A percentile compares a stretch with the other conserved stretches of the same genome.
phyloP scores from a whole-genome alignment of 2,888 invertebrate genomes.

The Cloeon dipterum region DNA sequence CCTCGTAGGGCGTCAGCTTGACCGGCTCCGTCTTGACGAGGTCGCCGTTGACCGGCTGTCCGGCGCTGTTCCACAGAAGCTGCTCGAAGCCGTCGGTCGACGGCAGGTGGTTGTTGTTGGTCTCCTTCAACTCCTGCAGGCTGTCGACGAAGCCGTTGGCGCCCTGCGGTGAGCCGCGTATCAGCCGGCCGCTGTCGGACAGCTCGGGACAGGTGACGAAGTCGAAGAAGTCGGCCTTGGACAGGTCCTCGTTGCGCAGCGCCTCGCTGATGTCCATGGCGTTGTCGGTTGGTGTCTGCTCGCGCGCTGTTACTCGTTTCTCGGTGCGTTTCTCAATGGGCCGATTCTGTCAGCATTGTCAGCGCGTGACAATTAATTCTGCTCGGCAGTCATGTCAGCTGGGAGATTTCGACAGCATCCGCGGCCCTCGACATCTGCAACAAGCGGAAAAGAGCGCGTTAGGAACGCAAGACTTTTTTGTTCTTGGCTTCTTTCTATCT shows the following conservation, averaged over 20 bases:
- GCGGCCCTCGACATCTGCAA: no score
- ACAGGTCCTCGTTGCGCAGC: slow-evolving; percentile 54
- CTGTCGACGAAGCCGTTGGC: background rate
- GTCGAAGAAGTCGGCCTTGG: slow-evolving; percentile 75
- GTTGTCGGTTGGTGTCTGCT: no score
- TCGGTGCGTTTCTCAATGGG: no score
- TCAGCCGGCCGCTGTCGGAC: background rate
- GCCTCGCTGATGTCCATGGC: slow-evolving; percentile 63
- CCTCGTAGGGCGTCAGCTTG: slow-evolving; percentile 50
- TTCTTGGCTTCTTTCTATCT: no score
- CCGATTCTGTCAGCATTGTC: no score
- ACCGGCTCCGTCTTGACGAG: slow-evolving; percentile 54
- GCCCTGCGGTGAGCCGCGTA: background rate
- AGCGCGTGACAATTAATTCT: no score
- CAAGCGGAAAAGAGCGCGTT: no score
- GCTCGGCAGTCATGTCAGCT: no score
- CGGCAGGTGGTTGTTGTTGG: slow-evolving; percentile 29
- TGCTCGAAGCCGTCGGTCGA: slow-evolving; percentile 24
- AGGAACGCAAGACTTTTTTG: no score
- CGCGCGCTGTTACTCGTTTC: no score
- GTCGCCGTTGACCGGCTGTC: slow-evolving; percentile 17
- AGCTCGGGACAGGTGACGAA: slow-evolving; percentile 52
- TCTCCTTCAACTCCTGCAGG: slow-evolving; percentile 24
- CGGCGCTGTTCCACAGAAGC: background rate
- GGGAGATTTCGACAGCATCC: no score